Evolutionary conservation across 2,113 vertebrate genomes (phyloP), one percentile per base, ranked within the genome.

Genomic region (Lepisosteus osseus): DNA sequence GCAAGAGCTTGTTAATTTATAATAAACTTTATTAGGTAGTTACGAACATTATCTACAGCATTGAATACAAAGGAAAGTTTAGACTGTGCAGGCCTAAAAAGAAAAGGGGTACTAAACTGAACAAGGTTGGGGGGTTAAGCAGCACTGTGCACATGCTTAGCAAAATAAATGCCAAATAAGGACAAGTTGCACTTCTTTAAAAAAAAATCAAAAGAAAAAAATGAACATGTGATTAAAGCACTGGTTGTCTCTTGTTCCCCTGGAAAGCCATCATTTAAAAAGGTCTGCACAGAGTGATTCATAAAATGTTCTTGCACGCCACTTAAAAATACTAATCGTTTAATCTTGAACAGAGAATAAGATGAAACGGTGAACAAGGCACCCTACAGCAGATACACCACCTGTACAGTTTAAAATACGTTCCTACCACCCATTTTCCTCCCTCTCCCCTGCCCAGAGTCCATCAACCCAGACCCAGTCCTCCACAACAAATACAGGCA

Each of bases 11-110:
- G 13, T 61, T 79, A 40, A 81, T 86, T 94, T 90, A 88, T 91
- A 94, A 95, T 95, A 92, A 93, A 94, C 89, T 94, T 93, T 94
- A 93, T 95, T 97, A 91, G 88, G 91, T 92, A 94, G 91, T 87
- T 88, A 83, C 81, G 87, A 92, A 90, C 82, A 89, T 92, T 90
- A 94, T 88, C 92, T 95, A 95, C 91, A 93, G 85, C 90, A 92
- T 89, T 90, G 85, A 92, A 91, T 91, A 94, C 87, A 94, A 93
- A 86, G 90, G 89, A 84, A 17, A 86, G 87, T 29, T 79, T 86
- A 83, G 91, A 91, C 87, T 87, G 86, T 89, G 93, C 91, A 95
- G 90, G 85, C 88, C 84, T 81, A 80, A 71, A 71, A 29, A 29
- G 29, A 29, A 17, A 72, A 66, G 67, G 55, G 63, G 72, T 59